A percentile compares a stretch with the other conserved stretches of the same genome.
Evolutionary conservation across 2,888 invertebrate genomes (phyloP).

Genomic region (Drosophila anomelani): DNA sequence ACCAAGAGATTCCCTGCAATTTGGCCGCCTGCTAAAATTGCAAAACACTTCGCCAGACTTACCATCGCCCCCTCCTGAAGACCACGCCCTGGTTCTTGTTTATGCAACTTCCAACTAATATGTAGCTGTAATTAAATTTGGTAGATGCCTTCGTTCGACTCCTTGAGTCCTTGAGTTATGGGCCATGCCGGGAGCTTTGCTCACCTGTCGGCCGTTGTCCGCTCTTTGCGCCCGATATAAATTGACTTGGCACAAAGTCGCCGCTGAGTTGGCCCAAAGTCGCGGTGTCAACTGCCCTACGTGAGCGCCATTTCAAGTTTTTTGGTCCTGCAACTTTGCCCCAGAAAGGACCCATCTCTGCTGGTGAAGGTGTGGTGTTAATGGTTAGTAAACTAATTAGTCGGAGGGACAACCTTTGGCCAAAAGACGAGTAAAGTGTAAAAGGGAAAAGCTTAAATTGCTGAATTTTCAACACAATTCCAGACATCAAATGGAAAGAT

Average conservation of each 20-base stretch:
- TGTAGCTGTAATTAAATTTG: slow-evolving; percentile 77
- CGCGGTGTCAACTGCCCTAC: slow-evolving; percentile 31
- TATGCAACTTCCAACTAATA: slow-evolving; percentile 67
- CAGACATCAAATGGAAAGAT: neutral
- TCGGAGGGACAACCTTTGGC: neutral
- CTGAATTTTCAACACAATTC: neutral
- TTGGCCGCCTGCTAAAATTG: slow-evolving; percentile 64
- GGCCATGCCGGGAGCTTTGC: slow-evolving; percentile 17
- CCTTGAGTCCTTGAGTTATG: slow-evolving; percentile 36
- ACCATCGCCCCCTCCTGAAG: neutral
- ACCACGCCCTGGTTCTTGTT: slow-evolving; percentile 51
- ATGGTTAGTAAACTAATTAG: slow-evolving; percentile 44
- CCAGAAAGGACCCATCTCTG: neutral
- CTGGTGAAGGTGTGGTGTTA: slow-evolving; percentile 22
- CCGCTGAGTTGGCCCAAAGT: slow-evolving; percentile 27
- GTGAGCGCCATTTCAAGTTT: slow-evolving; percentile 31
- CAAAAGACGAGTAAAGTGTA: slow-evolving; percentile 4
- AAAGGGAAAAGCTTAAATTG: neutral
- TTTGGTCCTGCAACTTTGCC: neutral
- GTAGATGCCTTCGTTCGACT: slow-evolving; percentile 36
- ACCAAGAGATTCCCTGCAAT: slow-evolving; percentile 48
- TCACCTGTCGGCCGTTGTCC: slow-evolving; percentile 54
- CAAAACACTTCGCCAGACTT: slow-evolving; percentile 41
- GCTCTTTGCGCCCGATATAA: slow-evolving; percentile 47
- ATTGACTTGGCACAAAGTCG: slow-evolving; percentile 47